Base-by-base conservation (phyloP, 2,888 invertebrate species). In the Cheilosia impressa region DNA sequence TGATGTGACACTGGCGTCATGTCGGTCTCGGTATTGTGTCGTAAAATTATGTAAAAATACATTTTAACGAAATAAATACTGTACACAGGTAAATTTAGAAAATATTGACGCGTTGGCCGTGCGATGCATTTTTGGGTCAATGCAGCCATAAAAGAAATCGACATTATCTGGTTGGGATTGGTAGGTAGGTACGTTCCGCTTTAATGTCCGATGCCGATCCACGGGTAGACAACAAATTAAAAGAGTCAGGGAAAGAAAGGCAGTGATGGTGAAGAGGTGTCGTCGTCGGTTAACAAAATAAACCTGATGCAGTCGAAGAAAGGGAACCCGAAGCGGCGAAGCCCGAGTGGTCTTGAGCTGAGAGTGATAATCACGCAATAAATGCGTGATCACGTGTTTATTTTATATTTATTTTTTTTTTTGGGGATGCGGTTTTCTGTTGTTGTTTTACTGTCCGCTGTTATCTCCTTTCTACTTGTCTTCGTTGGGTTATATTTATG, bases 351-450 rank as follows among this genome's bases (percentile, higher is more conserved):
- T 41, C 60, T 60, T 55, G 52, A 38, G 43, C 58, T 47, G 62
- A 68, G 34, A 47, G 55, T 71, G 68, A 77, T 72, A 72, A 82
- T 66, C 82, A 82, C 71, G 71, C 65, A 72, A 66, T 62, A 24
- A 62, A 77, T 60, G 72, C 65, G 77, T 82, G 82, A 77, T 82
- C 76, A 68, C 52, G 31, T 71, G 65, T 60, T 77, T 45, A 17
- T 69, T 76, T 76, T 76, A 10, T 72, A 10, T 72, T 38, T 60
- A 66, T 68, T 52, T 66, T 22, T 2, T 22, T 22, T 22, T 22
- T 22, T 1, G 22, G 19, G 53, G 72, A 55, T 53, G 13, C n/a
- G 15, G 1, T 10, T 47, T 45, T 66, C 41, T 68, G 24, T 38
- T 45, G n/a, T 31, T 2, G 1, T 27, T 6, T 31, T 31, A 31